phyloP scores from a whole-genome alignment of 2,797 vertebrate genomes.

The Phoebastria nigripes region DNA sequence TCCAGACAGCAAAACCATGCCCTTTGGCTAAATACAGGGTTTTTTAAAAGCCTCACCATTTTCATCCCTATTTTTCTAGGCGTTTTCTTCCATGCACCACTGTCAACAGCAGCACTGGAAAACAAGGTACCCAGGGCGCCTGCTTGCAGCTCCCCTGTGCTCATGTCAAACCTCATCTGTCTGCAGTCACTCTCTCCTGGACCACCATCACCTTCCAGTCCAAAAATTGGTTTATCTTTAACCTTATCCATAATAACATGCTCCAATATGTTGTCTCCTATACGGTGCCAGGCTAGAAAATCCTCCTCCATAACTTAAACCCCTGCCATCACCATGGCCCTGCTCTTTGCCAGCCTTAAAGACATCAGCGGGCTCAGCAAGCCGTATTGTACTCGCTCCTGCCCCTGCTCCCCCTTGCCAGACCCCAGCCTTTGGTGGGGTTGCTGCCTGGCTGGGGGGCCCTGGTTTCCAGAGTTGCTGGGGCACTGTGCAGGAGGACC shows the following conservation, averaged over 20 bases:
- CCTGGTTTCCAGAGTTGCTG: not conserved
- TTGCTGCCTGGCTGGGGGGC: not conserved
- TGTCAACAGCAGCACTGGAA: not conserved
- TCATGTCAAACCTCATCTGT: not conserved
- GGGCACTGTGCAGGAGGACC: not conserved
- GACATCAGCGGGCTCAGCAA: not conserved
- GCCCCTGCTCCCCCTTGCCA: not conserved
- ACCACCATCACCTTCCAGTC: not conserved
- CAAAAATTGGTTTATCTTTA: not conserved
- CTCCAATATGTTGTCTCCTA: not conserved
- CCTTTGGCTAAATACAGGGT: constrained; percentile 12
- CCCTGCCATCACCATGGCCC: not conserved
- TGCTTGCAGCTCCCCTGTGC: not conserved
- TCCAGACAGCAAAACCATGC: not conserved
- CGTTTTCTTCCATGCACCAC: not conserved
- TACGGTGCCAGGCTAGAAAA: not conserved
- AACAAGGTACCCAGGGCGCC: not conserved
- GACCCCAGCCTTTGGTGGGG: not conserved
- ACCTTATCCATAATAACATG: not conserved
- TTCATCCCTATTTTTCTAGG: constrained; percentile 4
- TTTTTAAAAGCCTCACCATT: constrained; percentile 2
- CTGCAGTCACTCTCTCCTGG: not conserved
- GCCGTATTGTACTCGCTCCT: rapidly evolving
- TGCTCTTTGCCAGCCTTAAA: not conserved
- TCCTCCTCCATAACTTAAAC: not conserved